Base-by-base conservation (phyloP, 1,140 invertebrate genomes). In the Fragariocoptes setiger region DNA sequence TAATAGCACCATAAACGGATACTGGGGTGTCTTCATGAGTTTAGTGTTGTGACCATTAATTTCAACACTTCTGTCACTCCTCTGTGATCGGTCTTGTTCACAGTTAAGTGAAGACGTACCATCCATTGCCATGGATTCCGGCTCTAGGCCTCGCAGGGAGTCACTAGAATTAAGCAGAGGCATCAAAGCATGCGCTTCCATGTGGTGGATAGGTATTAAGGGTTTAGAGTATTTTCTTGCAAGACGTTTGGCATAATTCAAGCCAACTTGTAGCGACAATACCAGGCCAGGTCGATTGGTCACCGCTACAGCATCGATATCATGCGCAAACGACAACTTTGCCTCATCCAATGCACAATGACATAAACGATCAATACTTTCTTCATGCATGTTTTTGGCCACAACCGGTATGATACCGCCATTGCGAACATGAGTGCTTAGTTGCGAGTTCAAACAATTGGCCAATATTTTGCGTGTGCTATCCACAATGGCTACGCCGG, bases 171-270 rank as follows among this genome's bases (percentile, higher is more conserved):
- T 49, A 48, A 50, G 25, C 12, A 42, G 62, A 14, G 66, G 68
- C 17, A 74, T 83, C 41, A 94, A 56, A n/a, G 86, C 83, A 67
- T 95, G 88, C 5, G 86, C 86, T 66, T 94, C 72, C 86, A 95
- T 95, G 49, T 95, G 88, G 64, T 95, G 86, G 49, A 95, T 76
- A 0, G 85, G 82, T 53, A 95, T 80, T 46, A 94, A 62, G 3
- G 80, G 78, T 57, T 82, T 80, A 1, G 68, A 64, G 47, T 65
- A 64, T 40, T 62, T 57, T 46, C 62, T 61, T 19, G 70, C 68
- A 19, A 94, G 52, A 52, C 74, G 62, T 52, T 76, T 77, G 2
- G 74, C 79, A 70, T 83, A 80, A 41, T 71, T 67, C 21, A 74
- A 58, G 31, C 86, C 86, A 43, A 92, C 69, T 40, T 61, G 37